phyloP scores from a whole-genome alignment of 1,140 invertebrate species.

The Aphaenogaster floridana region DNA sequence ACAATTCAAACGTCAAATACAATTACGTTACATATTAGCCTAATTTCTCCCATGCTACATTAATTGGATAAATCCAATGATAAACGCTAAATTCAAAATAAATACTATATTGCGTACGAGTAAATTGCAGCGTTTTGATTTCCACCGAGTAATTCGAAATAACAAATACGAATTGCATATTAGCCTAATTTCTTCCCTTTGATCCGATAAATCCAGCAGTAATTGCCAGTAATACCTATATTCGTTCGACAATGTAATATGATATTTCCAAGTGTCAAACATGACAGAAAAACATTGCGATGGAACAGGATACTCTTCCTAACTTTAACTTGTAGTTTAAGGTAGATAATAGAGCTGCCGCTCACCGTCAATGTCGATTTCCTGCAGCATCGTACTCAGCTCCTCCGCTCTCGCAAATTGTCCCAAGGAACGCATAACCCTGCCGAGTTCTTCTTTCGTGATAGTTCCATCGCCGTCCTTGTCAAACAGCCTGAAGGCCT shows the following conservation, averaged over 20 bases:
- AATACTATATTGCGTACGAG: background rate
- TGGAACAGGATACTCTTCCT: background rate
- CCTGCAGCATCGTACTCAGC: conserved; percentile 94
- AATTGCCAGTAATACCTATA: background rate
- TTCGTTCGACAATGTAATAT: background rate
- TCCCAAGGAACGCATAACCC: conserved; percentile 94
- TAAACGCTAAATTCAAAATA: background rate
- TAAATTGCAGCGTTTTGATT: conserved; percentile 5
- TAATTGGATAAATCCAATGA: conserved; percentile 29
- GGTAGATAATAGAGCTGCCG: conserved; percentile 48
- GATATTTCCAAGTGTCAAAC: background rate
- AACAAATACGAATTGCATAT: conserved; percentile 11
- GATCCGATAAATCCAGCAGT: background rate
- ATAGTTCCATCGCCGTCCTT: conserved; percentile 96
- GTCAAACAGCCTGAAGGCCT: conserved; percentile 95
- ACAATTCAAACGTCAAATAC: conserved; percentile 24
- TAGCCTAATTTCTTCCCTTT: background rate
- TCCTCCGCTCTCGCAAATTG: conserved; percentile 95
- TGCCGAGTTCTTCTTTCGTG: conserved; percentile 94
- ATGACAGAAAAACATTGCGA: background rate
- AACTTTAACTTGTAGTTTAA: conserved; percentile 12
- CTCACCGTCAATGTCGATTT: conserved; percentile 95
- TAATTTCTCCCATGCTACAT: conserved; percentile 10
- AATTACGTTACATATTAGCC: conserved; percentile 15
- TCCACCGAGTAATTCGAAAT: conserved; percentile 6